A percentile compares a stretch with the other conserved stretches of the same genome.
Conservation (phyloP, 2,888 invertebrate genomes). For the Carterocephalus palaemon region DNA sequence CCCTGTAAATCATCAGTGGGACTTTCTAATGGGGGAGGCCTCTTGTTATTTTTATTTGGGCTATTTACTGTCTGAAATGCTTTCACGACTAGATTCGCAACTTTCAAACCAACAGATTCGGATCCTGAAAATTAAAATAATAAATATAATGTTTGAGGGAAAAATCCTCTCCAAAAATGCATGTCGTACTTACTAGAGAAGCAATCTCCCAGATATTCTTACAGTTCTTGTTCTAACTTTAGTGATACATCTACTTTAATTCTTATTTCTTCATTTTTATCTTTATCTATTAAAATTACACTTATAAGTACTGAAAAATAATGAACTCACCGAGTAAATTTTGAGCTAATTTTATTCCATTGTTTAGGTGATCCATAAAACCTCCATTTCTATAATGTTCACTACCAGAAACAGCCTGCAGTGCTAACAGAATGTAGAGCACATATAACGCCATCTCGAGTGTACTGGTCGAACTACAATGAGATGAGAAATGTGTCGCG, state of each 20-base stretch:
- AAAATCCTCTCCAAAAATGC: too few species aligned
- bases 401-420: conserved; percentile 40
- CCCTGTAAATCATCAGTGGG: conserved; percentile 35
- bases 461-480: conserved; percentile 44
- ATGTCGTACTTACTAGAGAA: too few species aligned
- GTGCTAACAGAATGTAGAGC: conserved; percentile 42
- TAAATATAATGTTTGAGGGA: too few species aligned
- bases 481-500: conserved; percentile 30
- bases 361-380: conserved; percentile 57
- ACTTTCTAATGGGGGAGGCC: conserved; percentile 38
- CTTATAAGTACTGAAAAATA: too few species aligned
- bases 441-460: conserved; percentile 65
- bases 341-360: conserved; percentile 66
- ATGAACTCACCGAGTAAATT: conserved; percentile 60
- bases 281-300: too few species aligned
- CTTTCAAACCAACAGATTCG: conserved; percentile 67
- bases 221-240: too few species aligned
- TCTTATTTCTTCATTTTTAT: too few species aligned
- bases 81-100: conserved; percentile 68
- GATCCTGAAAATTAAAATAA: conserved; percentile 49
- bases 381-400: conserved; percentile 51
- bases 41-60: conserved; percentile 6
- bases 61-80: conserved; percentile 58
- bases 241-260: too few species aligned
- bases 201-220: too few species aligned